Evolutionary conservation across 1,140 invertebrate species (phyloP).

Genomic region (Ditylenchus dipsaci): DNA sequence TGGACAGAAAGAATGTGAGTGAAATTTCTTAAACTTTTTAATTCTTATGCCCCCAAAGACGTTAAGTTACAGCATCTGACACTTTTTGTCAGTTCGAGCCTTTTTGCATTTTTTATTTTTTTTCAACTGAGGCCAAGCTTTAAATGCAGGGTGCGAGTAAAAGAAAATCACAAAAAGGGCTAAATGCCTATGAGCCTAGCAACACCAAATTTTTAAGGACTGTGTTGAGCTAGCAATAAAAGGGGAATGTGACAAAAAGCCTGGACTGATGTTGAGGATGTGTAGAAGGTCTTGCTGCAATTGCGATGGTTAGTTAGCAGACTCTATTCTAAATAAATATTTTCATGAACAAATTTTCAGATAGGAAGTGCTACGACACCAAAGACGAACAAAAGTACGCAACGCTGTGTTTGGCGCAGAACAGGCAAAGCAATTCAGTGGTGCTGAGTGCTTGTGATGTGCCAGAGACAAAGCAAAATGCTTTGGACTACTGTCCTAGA

Average conservation of each 20-base stretch:
- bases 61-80: too few relatives aligned
- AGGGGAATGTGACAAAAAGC: constrained; percentile 30
- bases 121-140: too few relatives aligned
- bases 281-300: constrained; percentile 30
- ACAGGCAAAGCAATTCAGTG: neutral
- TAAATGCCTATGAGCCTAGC: too few relatives aligned
- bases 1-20: constrained; percentile 18
- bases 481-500: constrained; percentile 27
- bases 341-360: constrained; percentile 2
- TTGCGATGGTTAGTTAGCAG: constrained; percentile 21
- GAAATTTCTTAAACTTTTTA: too few relatives aligned
- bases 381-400: constrained; percentile 17
- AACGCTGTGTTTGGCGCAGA: constrained; percentile 26
- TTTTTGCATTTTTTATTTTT: too few relatives aligned
- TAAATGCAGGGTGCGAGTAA: too few relatives aligned
- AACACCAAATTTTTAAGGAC: constrained; percentile 11
- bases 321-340: neutral
- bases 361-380: constrained; percentile 34
- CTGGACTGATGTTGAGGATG: constrained; percentile 24
- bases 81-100: too few relatives aligned
- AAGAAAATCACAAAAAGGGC: too few relatives aligned
- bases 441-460: constrained; percentile 22
- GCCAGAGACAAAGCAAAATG: constrained; percentile 13
- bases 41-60: too few relatives aligned
- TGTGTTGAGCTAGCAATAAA: constrained; percentile 19